These are phyloP conservation scores for Pristionchus exspectatus DNA, from an alignment of 2,888 invertebrate genomes.

Conservation along the genomic window DNA sequence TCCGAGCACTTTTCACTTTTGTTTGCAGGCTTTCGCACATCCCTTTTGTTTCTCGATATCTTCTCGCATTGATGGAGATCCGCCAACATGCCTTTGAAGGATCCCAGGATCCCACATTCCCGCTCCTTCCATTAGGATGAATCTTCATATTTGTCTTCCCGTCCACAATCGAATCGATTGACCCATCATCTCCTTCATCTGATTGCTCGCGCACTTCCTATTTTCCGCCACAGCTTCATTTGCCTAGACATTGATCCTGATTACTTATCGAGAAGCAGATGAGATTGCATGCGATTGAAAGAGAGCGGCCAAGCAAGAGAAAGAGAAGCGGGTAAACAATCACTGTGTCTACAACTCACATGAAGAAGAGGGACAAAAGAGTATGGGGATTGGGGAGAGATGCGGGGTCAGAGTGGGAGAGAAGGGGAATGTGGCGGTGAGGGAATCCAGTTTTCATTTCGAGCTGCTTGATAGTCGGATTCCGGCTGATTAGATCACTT, in stretches of 20 bases:
- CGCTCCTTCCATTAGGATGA: no score
- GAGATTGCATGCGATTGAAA: not conserved
- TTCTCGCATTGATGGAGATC: not conserved
- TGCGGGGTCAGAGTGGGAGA: not conserved
- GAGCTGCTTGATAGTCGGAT: not conserved
- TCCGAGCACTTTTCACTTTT: not conserved
- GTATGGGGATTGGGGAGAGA: not conserved
- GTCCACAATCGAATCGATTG: not conserved
- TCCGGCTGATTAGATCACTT: constrained; percentile 1
- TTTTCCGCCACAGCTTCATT: not conserved
- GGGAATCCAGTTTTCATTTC: not conserved
- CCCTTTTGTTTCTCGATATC: not conserved
- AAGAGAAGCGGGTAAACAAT: constrained; percentile 12
- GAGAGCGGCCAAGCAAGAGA: not conserved
- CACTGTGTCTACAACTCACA: constrained; percentile 30
- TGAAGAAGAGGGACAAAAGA: not conserved
- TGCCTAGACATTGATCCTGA: constrained; percentile 14
- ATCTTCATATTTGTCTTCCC: not conserved
- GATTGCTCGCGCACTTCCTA: not conserved
- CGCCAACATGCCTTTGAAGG: not conserved
- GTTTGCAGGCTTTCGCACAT: not conserved
- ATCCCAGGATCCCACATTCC: not conserved
- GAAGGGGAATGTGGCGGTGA: not conserved
- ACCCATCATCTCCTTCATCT: not conserved
- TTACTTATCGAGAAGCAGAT: not conserved